Percentiles rank a stretch among this genome's conserved stretches.
Conservation (phyloP, 53 echinoderm and acorn worm genomes). For the Henricia sp. region DNA sequence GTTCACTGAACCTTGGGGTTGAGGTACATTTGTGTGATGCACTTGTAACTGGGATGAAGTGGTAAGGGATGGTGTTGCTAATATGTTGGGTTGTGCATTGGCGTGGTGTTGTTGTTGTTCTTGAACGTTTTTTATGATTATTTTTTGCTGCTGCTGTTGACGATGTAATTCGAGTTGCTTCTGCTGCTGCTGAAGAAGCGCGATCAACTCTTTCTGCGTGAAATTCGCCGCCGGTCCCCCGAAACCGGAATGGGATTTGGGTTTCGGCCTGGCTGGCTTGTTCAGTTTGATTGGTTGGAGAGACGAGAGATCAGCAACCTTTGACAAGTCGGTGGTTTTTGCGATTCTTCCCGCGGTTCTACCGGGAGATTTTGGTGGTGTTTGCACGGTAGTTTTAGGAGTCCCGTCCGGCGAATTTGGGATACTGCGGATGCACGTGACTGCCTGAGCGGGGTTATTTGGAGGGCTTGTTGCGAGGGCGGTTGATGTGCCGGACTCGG, state of each 20-base stretch:
- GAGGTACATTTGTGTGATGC: not conserved
- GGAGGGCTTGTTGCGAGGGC: not conserved
- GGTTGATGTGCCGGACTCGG: constrained; percentile 6
- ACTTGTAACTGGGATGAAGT: not conserved
- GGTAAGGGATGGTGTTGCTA: not conserved
- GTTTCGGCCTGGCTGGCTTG: constrained; percentile 25
- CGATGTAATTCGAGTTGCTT: constrained; percentile 32
- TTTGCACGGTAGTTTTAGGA: not conserved
- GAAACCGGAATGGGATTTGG: not conserved
- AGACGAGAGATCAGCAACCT: constrained; percentile 5
- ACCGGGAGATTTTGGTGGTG: not conserved
- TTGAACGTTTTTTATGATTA: not conserved
- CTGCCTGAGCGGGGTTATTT: constrained; percentile 32
- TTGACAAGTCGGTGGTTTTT: not conserved
- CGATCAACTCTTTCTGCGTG: constrained; percentile 45
- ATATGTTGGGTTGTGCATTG: not conserved
- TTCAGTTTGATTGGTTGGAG: constrained; percentile 18
- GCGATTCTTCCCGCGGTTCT: not conserved
- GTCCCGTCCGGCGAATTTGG: not conserved
- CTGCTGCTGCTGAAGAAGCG: constrained; percentile 52
- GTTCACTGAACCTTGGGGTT: not conserved
- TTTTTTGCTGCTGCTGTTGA: constrained; percentile 42
- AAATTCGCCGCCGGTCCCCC: constrained; percentile 8
- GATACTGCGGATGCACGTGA: constrained; percentile 47
- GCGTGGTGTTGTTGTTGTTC: constrained; percentile 14